Evolutionary conservation across 2,888 invertebrate genomes (phyloP), one percentile per base, ranked within the genome.

Genomic region (Tuberolachnus salignus): DNA sequence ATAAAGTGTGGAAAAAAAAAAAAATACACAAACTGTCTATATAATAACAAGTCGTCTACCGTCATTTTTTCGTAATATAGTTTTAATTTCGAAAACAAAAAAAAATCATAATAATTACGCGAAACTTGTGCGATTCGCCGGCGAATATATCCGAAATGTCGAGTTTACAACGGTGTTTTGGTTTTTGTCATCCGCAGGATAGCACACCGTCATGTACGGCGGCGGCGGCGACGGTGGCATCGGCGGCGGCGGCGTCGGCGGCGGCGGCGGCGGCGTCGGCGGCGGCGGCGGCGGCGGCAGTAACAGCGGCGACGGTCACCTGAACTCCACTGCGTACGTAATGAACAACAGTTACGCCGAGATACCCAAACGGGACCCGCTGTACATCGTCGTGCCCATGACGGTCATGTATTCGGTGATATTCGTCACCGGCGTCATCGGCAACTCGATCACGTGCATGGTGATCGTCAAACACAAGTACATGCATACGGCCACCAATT

Each of bases 371-470:
- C 82, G 85, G 26, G 90, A 91, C 84, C 86, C 89, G 0, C 84
- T 91, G 3, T 88, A 87, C 82, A 88, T 92, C 51, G 90, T 92
- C 3, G 85, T 92, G 81, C 92, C 92, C 0, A 90, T 94, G 82
- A 93, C 92, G 1, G 86, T 92, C n/a, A 87, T 92, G 80, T 95
- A 94, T 85, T 86, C 88, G 0, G 82, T 91, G n/a, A 94, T 94
- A 83, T 92, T 94, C 84, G 84, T 94, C 13, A 91, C 90, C 9
- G 94, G 95, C 3, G 86, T 94, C 3, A 86, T 94, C 34, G 95
- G 95, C 1, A 95, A 95, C 85, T 88, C 92, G 59, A 91, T 92
- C 84, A 95, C 94, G 1, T 95, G 95, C 84, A 87, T 94, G 80
- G 94, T 95, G 23, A 94, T 95, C 82, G 89, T 91, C 23, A 88